Evolutionary conservation across 2,888 invertebrate genomes (phyloP).

Genomic region (Rotaria sp.): DNA sequence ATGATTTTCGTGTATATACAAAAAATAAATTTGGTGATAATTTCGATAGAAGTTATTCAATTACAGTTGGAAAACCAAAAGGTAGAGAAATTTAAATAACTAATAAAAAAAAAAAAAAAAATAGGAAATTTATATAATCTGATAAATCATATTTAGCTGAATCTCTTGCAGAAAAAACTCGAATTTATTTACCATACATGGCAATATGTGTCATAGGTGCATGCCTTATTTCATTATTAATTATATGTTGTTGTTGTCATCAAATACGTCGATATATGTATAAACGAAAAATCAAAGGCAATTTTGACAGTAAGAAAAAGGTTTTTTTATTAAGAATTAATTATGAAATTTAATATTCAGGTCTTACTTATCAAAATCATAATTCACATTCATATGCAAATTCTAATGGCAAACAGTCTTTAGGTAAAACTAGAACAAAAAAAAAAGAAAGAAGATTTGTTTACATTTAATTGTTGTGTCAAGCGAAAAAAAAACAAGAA

Average conservation of each 20-base stretch:
- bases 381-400: not conserved
- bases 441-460: no score
- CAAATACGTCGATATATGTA: not conserved
- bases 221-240: not conserved
- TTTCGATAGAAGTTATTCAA: not conserved
- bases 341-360: not conserved
- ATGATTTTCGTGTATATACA: conserved; percentile 28
- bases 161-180: not conserved
- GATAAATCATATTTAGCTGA: not conserved
- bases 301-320: not conserved
- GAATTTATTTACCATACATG: not conserved
- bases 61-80: conserved; percentile 9
- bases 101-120: not conserved
- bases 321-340: not conserved
- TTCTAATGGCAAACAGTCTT: conserved; percentile 7
- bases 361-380: conserved; percentile 27
- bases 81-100: not conserved
- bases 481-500: not conserved
- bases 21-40: conserved; percentile 15
- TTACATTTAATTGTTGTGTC: not conserved
- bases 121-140: no score
- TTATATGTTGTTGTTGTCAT: conserved; percentile 27
- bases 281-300: not conserved
- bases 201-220: not conserved
- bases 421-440: not conserved